phyloP scores from a whole-genome alignment of 2,797 vertebrate species.

The Vespertilio murinus region DNA sequence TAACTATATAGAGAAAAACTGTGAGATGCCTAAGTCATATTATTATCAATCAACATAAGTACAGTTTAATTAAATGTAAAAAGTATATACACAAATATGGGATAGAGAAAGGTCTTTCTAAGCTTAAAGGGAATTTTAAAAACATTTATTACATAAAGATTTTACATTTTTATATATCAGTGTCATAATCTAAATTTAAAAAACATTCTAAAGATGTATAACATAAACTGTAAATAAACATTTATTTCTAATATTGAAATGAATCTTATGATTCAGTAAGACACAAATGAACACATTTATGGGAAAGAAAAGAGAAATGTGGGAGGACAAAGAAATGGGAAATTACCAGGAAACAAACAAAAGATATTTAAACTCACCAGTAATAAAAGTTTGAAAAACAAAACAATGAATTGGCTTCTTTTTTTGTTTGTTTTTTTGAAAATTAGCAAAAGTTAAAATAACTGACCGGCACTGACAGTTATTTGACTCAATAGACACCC shows the following conservation, averaged over 20 bases:
- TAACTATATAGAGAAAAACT: conserved; percentile 42
- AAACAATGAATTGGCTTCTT: conserved; percentile 7
- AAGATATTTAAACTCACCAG: background rate
- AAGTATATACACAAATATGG: background rate
- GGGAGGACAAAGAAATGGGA: background rate
- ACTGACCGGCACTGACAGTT: background rate
- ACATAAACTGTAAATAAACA: background rate
- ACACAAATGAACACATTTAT: conserved; percentile 3
- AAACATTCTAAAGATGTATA: background rate
- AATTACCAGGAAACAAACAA: background rate
- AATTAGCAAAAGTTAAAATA: background rate
- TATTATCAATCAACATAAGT: background rate
- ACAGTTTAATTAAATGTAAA: conserved; percentile 37
- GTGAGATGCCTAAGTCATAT: background rate
- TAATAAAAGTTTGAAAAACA: background rate
- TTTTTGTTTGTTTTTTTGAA: background rate
- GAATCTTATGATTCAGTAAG: background rate
- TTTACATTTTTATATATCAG: background rate
- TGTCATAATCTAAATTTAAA: conserved; percentile 2
- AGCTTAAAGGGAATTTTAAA: conserved; percentile 12
- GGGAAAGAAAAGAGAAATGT: background rate
- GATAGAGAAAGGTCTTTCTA: background rate
- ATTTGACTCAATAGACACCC: background rate
- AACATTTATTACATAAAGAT: background rate
- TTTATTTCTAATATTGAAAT: conserved; percentile 23